Evolutionary conservation across 2,797 vertebrate genomes (phyloP).

Genomic region (Enteromius trimaculatus): DNA sequence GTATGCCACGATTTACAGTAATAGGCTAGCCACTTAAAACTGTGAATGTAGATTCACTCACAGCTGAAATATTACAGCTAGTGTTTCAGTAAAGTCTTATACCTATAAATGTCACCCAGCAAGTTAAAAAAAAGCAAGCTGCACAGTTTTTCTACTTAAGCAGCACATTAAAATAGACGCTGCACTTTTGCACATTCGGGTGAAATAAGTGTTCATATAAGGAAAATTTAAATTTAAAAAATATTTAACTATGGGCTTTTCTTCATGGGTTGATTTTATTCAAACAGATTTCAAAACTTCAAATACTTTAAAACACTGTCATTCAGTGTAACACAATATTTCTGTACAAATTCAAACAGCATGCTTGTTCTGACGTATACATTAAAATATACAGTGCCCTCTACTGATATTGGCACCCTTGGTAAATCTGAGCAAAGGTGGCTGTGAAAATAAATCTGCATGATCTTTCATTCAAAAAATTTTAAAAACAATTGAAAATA

Average conservation of each 20-base stretch:
- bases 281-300: neutral
- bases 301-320: too few relatives aligned
- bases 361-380: too few relatives aligned
- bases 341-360: too few relatives aligned
- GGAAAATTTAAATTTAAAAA: neutral
- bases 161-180: constrained; percentile 1
- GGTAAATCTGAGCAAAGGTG: too few relatives aligned
- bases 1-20: neutral
- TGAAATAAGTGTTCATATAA: neutral
- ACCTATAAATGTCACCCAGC: neutral
- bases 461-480: too few relatives aligned
- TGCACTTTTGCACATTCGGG: neutral
- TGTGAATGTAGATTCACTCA: constrained; percentile 19
- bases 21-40: constrained; percentile 3
- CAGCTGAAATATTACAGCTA: constrained; percentile 12
- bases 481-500: too few relatives aligned
- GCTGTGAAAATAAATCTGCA: too few relatives aligned
- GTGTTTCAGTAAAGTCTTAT: constrained; percentile 9
- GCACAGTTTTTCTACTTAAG: constrained; percentile 4
- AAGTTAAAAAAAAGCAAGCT: constrained; percentile 23
- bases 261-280: neutral
- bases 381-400: too few relatives aligned
- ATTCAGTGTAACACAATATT: too few relatives aligned
- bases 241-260: neutral
- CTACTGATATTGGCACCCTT: too few relatives aligned